Base-by-base conservation (phyloP, 2,888 invertebrate genomes). In the Bugula neritina region DNA sequence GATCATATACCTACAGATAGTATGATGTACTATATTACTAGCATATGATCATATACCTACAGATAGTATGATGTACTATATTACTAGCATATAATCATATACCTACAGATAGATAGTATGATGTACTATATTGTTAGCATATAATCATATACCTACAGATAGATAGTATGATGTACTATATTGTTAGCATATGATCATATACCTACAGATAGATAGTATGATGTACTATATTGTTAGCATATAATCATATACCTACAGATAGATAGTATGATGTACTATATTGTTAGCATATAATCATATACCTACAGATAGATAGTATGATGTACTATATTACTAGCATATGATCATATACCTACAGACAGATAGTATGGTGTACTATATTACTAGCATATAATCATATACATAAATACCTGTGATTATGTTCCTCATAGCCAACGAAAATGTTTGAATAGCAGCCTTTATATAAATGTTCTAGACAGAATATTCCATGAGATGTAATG, bases 371-470 rank as follows among this genome's bases (percentile, higher is more conserved):
- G n/a, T n/a, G n/a, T n/a, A n/a, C n/a, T n/a, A n/a, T 13, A 13
- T n/a, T n/a, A n/a, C n/a, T n/a, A n/a, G n/a, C n/a, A n/a, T n/a
- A n/a, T n/a, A n/a, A n/a, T n/a, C n/a, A n/a, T n/a, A n/a, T n/a
- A n/a, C n/a, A n/a, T 63, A 63, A 10, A 29, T 63, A 63, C 63
- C 27, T 21, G 34, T 63, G 63, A 13, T 21, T 31, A 5, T 13
- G 5, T 34, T 63, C 63, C 34, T 27, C 10, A 27, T 63, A 63
- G 63, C 29, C 63, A 21, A 63, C 63, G 34, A 63, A 63, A 31
- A 63, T 63, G 31, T 63, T 63, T 27, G 63, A 63, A n/a, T 29
- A 31, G 34, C 27, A 31, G 5, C 63, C 63, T 34, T 63, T 63
- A 27, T 63, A 63, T 2, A 63, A 31, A 63, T 63, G 63, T 34